Conservation (phyloP, 2,797 vertebrate genomes). For the Chrysocyon brachyurus region DNA sequence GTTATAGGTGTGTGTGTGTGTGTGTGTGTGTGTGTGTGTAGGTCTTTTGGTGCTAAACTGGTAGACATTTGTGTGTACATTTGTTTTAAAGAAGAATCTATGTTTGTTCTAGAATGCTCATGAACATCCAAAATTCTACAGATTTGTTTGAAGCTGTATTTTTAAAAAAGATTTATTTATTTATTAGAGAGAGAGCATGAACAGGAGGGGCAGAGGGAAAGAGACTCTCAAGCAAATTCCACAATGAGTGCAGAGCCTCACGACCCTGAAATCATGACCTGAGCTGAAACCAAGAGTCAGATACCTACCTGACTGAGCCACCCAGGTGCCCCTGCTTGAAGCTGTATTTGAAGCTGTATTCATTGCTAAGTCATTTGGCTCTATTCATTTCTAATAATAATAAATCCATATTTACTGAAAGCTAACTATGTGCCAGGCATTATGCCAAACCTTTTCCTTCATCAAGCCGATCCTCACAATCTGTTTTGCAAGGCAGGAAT, state of each 20-base stretch:
- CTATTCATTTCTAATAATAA: slow-evolving; percentile 24
- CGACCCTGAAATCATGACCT: neutral
- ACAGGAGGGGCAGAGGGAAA: neutral
- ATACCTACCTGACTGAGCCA: neutral
- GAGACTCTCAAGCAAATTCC: neutral
- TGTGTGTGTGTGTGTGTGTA: rapidly evolving
- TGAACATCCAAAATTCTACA: neutral
- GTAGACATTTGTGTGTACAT: neutral
- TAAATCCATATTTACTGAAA: slow-evolving; percentile 18
- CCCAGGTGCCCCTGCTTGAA: neutral
- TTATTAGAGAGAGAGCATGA: neutral
- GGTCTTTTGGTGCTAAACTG: neutral
- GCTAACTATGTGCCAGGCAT: neutral
- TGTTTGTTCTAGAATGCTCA: slow-evolving; percentile 28
- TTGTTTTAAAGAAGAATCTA: neutral
- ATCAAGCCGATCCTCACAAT: neutral
- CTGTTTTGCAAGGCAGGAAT: neutral
- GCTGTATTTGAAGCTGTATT: neutral
- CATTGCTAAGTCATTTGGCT: neutral
- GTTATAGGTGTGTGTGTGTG: neutral
- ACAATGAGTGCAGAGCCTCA: neutral
- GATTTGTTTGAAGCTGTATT: neutral
- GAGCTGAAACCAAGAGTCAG: neutral
- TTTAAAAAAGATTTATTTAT: neutral
- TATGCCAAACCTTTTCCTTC: slow-evolving; percentile 14